Conservation (phyloP, 2,797 vertebrate species). For the Eremophila alpestris region DNA sequence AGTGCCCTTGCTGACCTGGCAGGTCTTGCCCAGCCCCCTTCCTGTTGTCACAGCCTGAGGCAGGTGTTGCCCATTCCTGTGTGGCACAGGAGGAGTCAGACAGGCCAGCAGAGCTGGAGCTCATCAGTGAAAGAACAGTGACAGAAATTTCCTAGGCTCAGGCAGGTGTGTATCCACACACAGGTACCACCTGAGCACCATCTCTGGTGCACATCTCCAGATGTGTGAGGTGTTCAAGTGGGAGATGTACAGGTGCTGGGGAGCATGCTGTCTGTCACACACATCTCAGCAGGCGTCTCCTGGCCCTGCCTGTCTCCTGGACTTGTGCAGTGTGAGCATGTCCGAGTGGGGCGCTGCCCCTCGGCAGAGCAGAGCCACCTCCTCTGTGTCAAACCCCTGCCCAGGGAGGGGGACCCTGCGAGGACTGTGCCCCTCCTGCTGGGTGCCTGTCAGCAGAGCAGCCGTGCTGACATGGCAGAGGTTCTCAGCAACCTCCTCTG, state of each 20-base stretch:
- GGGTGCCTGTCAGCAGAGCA: background rate
- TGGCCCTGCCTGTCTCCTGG: background rate
- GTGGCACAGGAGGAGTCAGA: background rate
- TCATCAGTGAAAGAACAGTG: background rate
- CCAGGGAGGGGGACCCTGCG: background rate
- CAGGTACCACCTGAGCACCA: background rate
- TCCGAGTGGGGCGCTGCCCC: background rate
- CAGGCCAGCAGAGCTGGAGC: background rate
- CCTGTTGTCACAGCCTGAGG: background rate
- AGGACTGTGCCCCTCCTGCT: background rate
- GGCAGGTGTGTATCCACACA: background rate
- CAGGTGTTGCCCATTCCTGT: background rate
- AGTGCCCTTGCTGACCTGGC: background rate
- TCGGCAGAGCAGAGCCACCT: background rate
- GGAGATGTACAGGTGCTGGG: background rate
- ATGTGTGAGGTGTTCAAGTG: background rate
- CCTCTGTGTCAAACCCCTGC: background rate
- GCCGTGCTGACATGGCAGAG: background rate
- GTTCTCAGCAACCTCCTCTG: background rate
- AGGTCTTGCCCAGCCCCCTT: background rate
- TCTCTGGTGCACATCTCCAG: background rate
- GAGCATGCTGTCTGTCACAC: accelerated
- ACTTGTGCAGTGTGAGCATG: accelerated
- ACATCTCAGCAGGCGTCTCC: background rate
- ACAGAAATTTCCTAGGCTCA: background rate